Base-by-base conservation (phyloP, 2,888 invertebrate species). In the Zaprionus bogoriensis region DNA sequence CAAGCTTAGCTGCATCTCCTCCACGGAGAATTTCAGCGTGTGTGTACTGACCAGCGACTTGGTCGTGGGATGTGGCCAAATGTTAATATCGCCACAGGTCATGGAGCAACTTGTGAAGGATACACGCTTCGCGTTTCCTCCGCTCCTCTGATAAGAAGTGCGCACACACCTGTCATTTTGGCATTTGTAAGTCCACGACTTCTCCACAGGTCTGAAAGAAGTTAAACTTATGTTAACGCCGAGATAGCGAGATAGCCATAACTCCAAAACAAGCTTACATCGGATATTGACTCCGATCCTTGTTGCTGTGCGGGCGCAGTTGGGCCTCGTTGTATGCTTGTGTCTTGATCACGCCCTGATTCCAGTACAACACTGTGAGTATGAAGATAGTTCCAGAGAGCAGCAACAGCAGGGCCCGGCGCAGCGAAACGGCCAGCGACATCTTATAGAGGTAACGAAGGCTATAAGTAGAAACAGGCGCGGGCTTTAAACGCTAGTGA, bases 31-130 rank as follows among this genome's bases (percentile, higher is more conserved):
- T 22, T 93, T 92, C 17, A 94, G 92, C 20, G 94, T 94, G 53
- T 93, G 93, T 14, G 93, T 93, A 69, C 94, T 94, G 20, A 96
- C 92, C 67, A 93, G 92, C 25, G 94, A 93, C 59, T 93, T 93
- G 0, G 94, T 94, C 2, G 95, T 95, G 48, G 96, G 96, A 89
- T 94, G 94, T 23, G 96, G 96, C 96, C 96, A 96, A 22, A 96
- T 92, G 76, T 95, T 94, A 3, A 90, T 87, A 51, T 90, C 90
- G 22, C 95, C 95, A 90, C 96, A 96, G 12, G 95, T 92, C 93
- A 96, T 95, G 83, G 94, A 94, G 91, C 96, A 96, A 5, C 95
- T 95, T 36, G 93, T 92, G 74, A 95, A 92, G 4, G 95, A 94
- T 77, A 94, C 63, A 92, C 92, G 89, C 61, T 89, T 73, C 67